Base-by-base conservation (phyloP, 2,888 invertebrate genomes). In the Lapara coniferarum region DNA sequence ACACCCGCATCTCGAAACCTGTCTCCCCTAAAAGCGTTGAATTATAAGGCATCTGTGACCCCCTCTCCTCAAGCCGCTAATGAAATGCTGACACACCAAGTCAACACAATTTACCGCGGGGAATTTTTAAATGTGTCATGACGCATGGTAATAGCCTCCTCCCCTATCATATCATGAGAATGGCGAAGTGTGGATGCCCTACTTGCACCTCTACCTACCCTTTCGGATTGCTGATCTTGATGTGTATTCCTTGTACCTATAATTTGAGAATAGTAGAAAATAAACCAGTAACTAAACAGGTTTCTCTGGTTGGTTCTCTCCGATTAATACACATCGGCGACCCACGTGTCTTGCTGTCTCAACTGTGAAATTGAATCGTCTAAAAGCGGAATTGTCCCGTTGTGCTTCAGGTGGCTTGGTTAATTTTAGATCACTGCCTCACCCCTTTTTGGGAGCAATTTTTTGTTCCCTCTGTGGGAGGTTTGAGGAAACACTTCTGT, bases 281-380 rank as follows among this genome's bases (percentile, higher is more conserved):
- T 12, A 16, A 44, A 14, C 6, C 10, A 5, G 19, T 13, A 46
- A 46, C 10, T 16, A 51, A 8, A 13, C 2, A 12, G 14, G 16
- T n/a, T 30, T 56, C 37, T 25, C 25, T 25, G 25, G 25, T 25
- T 25, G 1, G 25, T 25, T 25, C 25, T 76, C 76, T 66, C 67
- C 53, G 19, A 59, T 66, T 71, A 66, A 72, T 71, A 66, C 63
- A 70, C 73, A 70, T 63, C 68, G 66, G 63, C 68, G 68, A 73
- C 74, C 74, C 70, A 68, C 70, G 69, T 84, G 83, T 83, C 82
- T 87, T 82, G 84, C 81, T 77, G 83, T 81, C 84, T 30, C 84
- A 85, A 82, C 89, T 89, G 89, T 88, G 86, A 89, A 89, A 90
- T 90, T 89, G 88, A 85, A 84, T 80, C 83, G 86, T 83, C 84